Percentiles rank a stretch among this genome's conserved stretches.
phyloP scores from a whole-genome alignment of 2,113 vertebrate species.

The Dromiciops gliroides region DNA sequence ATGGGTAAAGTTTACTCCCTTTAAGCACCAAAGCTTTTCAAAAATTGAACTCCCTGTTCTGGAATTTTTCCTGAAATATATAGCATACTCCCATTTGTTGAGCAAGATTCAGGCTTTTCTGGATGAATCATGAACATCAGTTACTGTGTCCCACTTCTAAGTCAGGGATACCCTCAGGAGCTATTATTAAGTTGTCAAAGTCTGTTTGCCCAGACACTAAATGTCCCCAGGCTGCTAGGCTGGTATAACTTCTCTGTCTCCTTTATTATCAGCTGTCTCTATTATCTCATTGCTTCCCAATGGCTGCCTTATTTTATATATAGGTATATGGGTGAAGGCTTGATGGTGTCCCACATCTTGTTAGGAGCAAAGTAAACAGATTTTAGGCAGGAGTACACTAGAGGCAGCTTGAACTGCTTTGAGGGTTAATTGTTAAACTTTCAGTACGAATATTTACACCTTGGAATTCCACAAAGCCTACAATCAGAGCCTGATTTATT shows the following conservation, averaged over 20 bases:
- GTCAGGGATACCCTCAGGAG: background rate
- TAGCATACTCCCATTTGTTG: background rate
- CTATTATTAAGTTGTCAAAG: background rate
- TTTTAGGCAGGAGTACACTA: background rate
- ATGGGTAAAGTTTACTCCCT: background rate
- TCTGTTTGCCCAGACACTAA: background rate
- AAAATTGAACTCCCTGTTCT: background rate
- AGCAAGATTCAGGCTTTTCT: background rate
- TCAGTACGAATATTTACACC: background rate
- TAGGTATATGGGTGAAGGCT: background rate
- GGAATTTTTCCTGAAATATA: background rate
- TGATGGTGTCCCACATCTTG: background rate
- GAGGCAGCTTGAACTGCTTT: background rate
- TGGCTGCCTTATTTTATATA: background rate
- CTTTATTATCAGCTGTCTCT: background rate
- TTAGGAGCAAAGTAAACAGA: background rate
- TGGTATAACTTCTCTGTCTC: background rate
- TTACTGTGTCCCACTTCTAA: background rate
- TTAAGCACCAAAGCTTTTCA: background rate
- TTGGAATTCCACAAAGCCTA: background rate
- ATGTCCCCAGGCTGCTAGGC: background rate
- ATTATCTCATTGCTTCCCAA: background rate
- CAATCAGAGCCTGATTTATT: background rate
- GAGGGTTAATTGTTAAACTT: background rate
- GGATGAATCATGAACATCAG: background rate